A percentile compares a stretch with the other conserved stretches of the same genome.
These are phyloP conservation scores for Drepanosiphum platanoidis DNA, from an alignment of 2,888 invertebrate genomes.

Conservation along the genomic window DNA sequence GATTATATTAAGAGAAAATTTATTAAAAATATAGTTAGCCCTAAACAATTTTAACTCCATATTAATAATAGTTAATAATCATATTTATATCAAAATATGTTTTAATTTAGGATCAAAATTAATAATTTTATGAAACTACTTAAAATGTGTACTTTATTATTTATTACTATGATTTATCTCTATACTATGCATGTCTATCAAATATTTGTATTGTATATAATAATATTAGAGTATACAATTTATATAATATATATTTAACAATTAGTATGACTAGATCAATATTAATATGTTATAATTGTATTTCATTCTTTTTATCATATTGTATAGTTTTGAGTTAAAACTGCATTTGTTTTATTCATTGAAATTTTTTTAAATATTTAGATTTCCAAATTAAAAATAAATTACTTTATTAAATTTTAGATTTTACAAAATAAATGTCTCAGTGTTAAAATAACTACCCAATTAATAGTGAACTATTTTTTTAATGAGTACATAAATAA, in stretches of 20 bases:
- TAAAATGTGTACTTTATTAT: background rate
- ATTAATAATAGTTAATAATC: slow-evolving; percentile 20
- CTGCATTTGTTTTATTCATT: too few relatives aligned
- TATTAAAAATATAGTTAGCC: slow-evolving; percentile 8
- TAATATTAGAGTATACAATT: too few relatives aligned
- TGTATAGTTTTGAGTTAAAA: too few relatives aligned
- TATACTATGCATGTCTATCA: background rate
- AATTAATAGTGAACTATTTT: background rate
- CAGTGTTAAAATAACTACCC: background rate
- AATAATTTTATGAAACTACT: background rate
- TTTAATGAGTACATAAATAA: background rate
- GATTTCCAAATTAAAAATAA: too few relatives aligned
- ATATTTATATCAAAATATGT: background rate
- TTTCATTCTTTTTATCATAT: too few relatives aligned
- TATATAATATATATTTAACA: too few relatives aligned
- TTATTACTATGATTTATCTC: background rate
- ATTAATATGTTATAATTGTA: too few relatives aligned
- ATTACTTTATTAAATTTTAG: too few relatives aligned
- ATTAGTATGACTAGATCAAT: too few relatives aligned
- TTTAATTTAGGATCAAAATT: slow-evolving; percentile 25
- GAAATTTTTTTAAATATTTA: too few relatives aligned
- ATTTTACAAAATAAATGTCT: too few relatives aligned
- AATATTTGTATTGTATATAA: background rate
- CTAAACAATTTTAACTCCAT: slow-evolving; percentile 16
- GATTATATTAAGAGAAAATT: slow-evolving; percentile 27